Base-by-base conservation (phyloP, 1,140 invertebrate genomes). In the Philotrypesis tridentata region DNA sequence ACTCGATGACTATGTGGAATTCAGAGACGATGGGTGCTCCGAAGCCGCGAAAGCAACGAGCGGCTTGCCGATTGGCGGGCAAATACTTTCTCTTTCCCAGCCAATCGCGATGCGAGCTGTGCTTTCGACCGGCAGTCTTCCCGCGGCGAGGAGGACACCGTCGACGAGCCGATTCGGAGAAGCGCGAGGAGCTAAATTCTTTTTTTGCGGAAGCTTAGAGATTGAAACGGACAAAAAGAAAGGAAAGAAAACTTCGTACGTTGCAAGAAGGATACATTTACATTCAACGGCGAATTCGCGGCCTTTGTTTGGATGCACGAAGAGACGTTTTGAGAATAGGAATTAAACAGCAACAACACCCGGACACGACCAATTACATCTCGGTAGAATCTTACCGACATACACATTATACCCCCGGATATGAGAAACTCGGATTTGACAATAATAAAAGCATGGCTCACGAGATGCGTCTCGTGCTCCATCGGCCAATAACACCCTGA, bases 321-420 rank as follows among this genome's bases (percentile, higher is more conserved):
- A 72, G 55, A 72, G 25, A 40, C 48, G 48, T 55, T 55, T 55
- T 83, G 83, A 77, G 77, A 84, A 83, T 85, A 83, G 84, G 84
- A 72, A 55, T n/a, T n/a, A 37, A 63, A 73, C 23, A 65, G 29
- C 73, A 73, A 74, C 63, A 79, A 78, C 76, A 79, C 68, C 76
- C 71, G 68, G 43, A 79, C 82, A 83, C 85, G 82, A 79, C 60
- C 75, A 82, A 75, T 89, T 87, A 87, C 89, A 90, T 87, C 87
- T 89, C 90, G 89, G 87, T 86, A 89, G 86, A 89, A 86, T 85
- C 89, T 87, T 88, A 90, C 89, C 86, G 86, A 91, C 83, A 87
- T 79, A 81, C 85, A 88, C 85, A 85, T 71, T n/a, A n/a, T n/a
- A n/a, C 71, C 82, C 86, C 76, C 60, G 67, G 25, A 78, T 83